Percentiles rank a stretch among this genome's conserved stretches.
These are phyloP conservation scores for Pentalonia nigronervosa DNA, from an alignment of 1,140 invertebrate genomes.

Conservation along the genomic window DNA sequence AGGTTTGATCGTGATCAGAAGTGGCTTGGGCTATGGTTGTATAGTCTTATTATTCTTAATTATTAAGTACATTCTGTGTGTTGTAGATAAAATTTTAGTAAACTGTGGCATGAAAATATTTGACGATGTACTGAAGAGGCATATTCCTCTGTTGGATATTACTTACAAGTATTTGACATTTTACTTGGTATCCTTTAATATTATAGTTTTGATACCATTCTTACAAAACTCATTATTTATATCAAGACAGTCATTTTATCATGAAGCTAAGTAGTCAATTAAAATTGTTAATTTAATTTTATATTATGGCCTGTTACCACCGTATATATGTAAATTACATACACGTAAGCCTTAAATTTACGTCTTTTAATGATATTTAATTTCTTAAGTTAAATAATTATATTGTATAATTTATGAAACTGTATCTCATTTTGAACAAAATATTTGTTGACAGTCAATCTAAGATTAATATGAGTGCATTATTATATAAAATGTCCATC, in stretches of 20 bases:
- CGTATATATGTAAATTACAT: neutral
- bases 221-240: conserved; percentile 79
- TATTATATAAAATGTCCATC: neutral
- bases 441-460: neutral
- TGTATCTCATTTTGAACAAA: conserved; percentile 37
- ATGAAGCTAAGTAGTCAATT: conserved; percentile 67
- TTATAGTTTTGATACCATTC: conserved; percentile 78
- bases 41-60: conserved; percentile 77
- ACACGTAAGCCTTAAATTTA: neutral
- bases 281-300: neutral
- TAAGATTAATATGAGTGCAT: neutral
- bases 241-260: conserved; percentile 82
- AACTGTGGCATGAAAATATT: conserved; percentile 71
- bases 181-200: conserved; percentile 77
- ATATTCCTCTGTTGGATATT: conserved; percentile 70
- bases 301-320: conserved; percentile 25
- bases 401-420: neutral
- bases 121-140: conserved; percentile 31
- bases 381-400: neutral
- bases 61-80: conserved; percentile 73
- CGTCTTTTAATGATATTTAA: conserved; percentile 5
- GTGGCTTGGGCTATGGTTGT: conserved; percentile 76
- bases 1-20: conserved; percentile 72
- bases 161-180: conserved; percentile 83
- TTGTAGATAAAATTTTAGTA: conserved; percentile 70